phyloP scores from a whole-genome alignment of 2,797 vertebrate genomes.

The Onychomys arenicola region DNA sequence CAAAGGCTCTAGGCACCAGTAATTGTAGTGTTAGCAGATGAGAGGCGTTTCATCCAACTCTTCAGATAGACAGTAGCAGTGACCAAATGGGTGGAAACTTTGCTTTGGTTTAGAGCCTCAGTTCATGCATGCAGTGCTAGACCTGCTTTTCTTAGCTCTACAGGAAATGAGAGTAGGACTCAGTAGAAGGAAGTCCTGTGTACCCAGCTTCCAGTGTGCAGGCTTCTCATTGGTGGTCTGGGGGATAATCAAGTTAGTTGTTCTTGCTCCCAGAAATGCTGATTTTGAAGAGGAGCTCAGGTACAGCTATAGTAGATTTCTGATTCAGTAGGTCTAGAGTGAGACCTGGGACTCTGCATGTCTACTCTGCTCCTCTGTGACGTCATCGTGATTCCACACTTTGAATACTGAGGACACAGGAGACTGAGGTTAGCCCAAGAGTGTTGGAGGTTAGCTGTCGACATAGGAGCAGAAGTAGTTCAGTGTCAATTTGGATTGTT shows the following conservation, averaged over 20 bases:
- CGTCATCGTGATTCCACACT: background rate
- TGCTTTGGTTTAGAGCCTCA: background rate
- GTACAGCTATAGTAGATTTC: background rate
- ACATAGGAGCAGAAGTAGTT: background rate
- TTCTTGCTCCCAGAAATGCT: slow-evolving; percentile 39
- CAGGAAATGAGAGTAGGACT: slow-evolving; percentile 55
- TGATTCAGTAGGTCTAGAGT: background rate
- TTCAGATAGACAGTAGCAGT: background rate
- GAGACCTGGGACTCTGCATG: background rate
- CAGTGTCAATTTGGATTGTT: background rate
- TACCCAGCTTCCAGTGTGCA: background rate
- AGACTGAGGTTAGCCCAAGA: background rate
- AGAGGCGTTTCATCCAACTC: background rate
- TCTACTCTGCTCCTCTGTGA: background rate
- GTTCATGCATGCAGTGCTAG: background rate
- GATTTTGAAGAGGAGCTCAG: slow-evolving; percentile 48
- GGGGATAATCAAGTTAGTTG: slow-evolving; percentile 20
- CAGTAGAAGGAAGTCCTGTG: background rate
- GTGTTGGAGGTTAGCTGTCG: background rate
- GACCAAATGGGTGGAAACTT: background rate
- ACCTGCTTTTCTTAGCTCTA: slow-evolving; percentile 56
- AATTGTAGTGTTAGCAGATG: background rate
- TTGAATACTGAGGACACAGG: background rate
- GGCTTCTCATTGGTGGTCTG: background rate
- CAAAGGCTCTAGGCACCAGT: background rate